Base-by-base conservation (phyloP, 2,113 vertebrate species). In the Galbula dea region DNA sequence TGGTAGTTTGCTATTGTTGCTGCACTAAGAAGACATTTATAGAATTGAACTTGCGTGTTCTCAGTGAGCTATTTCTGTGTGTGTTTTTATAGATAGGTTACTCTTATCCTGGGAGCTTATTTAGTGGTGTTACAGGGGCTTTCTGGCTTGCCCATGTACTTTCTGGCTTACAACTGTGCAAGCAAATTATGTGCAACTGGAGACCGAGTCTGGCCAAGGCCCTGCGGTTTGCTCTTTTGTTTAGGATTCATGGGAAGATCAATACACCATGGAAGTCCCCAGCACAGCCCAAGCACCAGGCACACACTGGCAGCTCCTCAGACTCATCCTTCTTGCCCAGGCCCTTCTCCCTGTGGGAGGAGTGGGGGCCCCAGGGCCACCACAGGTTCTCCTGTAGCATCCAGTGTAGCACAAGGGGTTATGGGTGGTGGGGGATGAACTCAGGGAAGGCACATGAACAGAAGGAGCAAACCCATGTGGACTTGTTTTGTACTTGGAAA, bases 381-480 rank as follows among this genome's bases (percentile, higher is more conserved):
- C 1, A 0, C 3, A 7, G 9, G 19, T 46, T 3, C 18, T 23
- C 23, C 26, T 43, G 5, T 36, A 39, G 13, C 43, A 37, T 63
- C 34, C 66, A 54, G 0, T 4, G 37, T 37, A 51, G 34, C 51
- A 37, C 6, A 1, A 4, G 9, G 32, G 18, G 9, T 48, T 59
- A 8, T 18, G 37, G 41, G 15, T 62, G 46, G 7, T 51, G 17
- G 11, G 5, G 54, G 32, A 11, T 43, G 65, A 34, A 29, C 73
- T 84, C 59, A 48, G 32, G 45, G 27, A 75, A 85, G 54, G 20
- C 30, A 23, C 20, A 20, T 0, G 0, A 74, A 36, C 23, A 81
- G 36, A 48, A 86, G 43, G 2, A 62, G 41, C 52, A 67, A 68
- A 41, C 11, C 16, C 39, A 51, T n/a, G 55, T 0, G 0, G 14